Percentiles rank a stretch among this genome's conserved stretches.
Conservation (phyloP, 1,140 invertebrate species). For the Cotesia chilonis region DNA sequence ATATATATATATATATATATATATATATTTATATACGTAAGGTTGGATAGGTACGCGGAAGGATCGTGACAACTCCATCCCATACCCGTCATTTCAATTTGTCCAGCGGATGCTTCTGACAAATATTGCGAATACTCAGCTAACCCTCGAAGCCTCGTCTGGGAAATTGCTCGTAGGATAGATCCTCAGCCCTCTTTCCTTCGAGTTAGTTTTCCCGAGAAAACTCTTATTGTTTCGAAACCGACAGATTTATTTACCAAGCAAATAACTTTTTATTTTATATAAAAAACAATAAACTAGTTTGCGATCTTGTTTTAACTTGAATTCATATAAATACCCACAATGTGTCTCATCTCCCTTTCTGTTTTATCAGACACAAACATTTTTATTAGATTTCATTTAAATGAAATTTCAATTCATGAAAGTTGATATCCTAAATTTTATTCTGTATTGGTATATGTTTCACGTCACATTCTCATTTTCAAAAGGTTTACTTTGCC, state of each 20-base stretch:
- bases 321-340: too few relatives aligned
- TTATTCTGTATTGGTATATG: too few relatives aligned
- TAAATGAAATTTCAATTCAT: too few relatives aligned
- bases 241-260: slow-evolving; percentile 56
- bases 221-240: slow-evolving; percentile 55
- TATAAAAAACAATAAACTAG: slow-evolving; percentile 7
- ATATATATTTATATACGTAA: neutral
- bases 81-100: slow-evolving; percentile 55
- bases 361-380: too few relatives aligned
- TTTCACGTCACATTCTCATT: too few relatives aligned
- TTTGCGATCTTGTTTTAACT: neutral
- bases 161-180: slow-evolving; percentile 52
- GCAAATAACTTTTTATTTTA: slow-evolving; percentile 47
- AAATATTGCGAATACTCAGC: slow-evolving; percentile 48
- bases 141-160: slow-evolving; percentile 28
- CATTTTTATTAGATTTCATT: too few relatives aligned
- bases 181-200: slow-evolving; percentile 39
- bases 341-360: neutral
- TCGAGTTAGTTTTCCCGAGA: slow-evolving; percentile 22
- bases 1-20: too few relatives aligned
- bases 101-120: slow-evolving; percentile 48
- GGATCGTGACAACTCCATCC: slow-evolving; percentile 47
- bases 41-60: neutral
- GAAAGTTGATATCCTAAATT: too few relatives aligned
- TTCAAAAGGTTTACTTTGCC: too few relatives aligned